Percentiles rank a stretch among this genome's conserved stretches.
Conservation (phyloP, 2,888 invertebrate genomes). For the Timema podura region DNA sequence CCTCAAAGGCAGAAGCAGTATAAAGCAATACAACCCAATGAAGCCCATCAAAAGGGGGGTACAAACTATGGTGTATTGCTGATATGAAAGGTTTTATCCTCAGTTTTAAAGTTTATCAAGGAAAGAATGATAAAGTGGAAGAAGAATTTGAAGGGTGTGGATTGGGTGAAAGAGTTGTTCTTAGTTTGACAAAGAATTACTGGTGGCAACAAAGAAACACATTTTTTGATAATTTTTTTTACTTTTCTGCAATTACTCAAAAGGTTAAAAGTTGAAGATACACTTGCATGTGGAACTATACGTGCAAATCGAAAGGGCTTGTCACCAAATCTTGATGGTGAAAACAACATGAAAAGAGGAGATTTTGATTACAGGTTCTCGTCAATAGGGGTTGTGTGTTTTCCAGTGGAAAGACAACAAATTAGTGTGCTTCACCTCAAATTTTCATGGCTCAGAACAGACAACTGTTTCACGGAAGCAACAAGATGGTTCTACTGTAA, state of each 20-base stretch:
- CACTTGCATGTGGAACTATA: constrained; percentile 28
- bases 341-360: constrained; percentile 32
- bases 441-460: constrained; percentile 27
- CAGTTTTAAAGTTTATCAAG: constrained; percentile 35
- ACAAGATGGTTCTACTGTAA: constrained; percentile 18
- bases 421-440: constrained; percentile 23
- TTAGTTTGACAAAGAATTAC: constrained; percentile 23
- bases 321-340: constrained; percentile 19
- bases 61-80: constrained; percentile 30
- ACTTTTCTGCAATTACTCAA: constrained; percentile 25
- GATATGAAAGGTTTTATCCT: constrained; percentile 31
- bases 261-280: constrained; percentile 25
- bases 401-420: constrained; percentile 30
- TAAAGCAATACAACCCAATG: constrained; percentile 34
- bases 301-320: constrained; percentile 22
- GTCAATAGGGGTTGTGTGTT: constrained; percentile 20
- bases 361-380: constrained; percentile 30
- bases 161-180: constrained; percentile 28
- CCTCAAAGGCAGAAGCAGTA: constrained; percentile 20
- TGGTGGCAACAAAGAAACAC: constrained; percentile 11
- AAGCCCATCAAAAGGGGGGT: constrained; percentile 36
- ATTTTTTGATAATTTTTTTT: constrained; percentile 31
- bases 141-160: constrained; percentile 27
- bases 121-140: constrained; percentile 31
- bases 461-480: constrained; percentile 22